Evolutionary conservation across 2,888 invertebrate genomes (phyloP), one percentile per base, ranked within the genome.

Genomic region (Caenorhabditis becei): DNA sequence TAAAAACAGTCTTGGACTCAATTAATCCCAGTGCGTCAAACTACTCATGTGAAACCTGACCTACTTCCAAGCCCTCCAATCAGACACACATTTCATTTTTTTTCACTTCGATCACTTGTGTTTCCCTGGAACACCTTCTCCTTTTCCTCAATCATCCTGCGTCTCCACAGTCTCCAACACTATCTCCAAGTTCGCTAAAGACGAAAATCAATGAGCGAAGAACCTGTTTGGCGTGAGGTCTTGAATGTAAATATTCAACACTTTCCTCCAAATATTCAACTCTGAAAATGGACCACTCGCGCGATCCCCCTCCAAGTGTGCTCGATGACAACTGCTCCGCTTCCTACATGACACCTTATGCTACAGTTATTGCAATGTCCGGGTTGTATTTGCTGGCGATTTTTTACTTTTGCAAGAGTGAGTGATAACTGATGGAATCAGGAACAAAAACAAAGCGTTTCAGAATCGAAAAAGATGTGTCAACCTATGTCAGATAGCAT

Each of bases 271-370:
- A 11, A 11, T 32, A 28, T 66, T 32, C n/a, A 49, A 16, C 41
- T 24, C 16, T 5, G 11, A 26, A 32, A 62, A 71, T 35, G 37
- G 49, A 54, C 18, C 71, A 54, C 35, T 11, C 63, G 18, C 37
- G 5, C 4, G 58, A 58, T 24, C 47, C 56, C 1, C 56, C 61
- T 24, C 58, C 61, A 32, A 78, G 65, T 71, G 58, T 75, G 14
- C 59, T 80, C 32, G 56, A 77, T 32, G 82, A 82, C 54, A 70
- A 82, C 16, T 86, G 86, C 58, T 79, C 83, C 8, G 86, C 83
- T 1, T 83, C 84, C 44, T 88, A 88, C 67, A 87, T 89, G 87
- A 89, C 89, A 8, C 89, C 89, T 7, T 89, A 89, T 87, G 86
- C 89, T 0, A 89, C 89, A 2, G 86, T 89, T 5, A 56, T 89